Percentiles rank a stretch among this genome's conserved stretches.
Evolutionary conservation across 2,113 vertebrate species (phyloP).

Genomic region (Apeltes quadracus): DNA sequence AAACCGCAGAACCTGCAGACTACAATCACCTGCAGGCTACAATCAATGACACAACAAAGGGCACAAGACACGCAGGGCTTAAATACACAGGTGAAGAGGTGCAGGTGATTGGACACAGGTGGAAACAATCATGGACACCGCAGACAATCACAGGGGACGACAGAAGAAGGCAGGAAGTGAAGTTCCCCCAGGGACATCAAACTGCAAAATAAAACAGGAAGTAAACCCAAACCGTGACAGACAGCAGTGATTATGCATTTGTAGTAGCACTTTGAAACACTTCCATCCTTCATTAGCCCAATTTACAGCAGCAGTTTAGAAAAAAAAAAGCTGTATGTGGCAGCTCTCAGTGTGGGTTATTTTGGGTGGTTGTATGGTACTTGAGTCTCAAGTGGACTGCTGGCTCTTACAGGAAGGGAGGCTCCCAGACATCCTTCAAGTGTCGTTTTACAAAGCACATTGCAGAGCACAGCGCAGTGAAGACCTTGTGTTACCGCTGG

Average conservation of each 20-base stretch:
- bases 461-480: conserved; percentile 37
- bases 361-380: conserved; percentile 66
- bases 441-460: conserved; percentile 67
- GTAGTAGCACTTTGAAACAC: conserved; percentile 62
- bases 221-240: too few relatives aligned
- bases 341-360: conserved; percentile 54
- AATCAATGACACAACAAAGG: too few relatives aligned
- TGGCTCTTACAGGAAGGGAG: conserved; percentile 66
- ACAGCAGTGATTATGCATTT: conserved; percentile 55
- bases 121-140: too few relatives aligned
- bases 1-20: too few relatives aligned
- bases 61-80: too few relatives aligned
- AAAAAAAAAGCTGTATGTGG: conserved; percentile 17
- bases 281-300: conserved; percentile 26
- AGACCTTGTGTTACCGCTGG: conserved; percentile 24
- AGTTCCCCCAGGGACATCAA: too few relatives aligned
- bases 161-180: too few relatives aligned
- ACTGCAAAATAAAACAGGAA: too few relatives aligned
- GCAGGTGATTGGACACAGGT: too few relatives aligned
- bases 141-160: too few relatives aligned
- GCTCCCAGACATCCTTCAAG: conserved; percentile 66
- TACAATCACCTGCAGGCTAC: too few relatives aligned
- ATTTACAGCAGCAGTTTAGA: conserved; percentile 21
- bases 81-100: too few relatives aligned
- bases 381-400: conserved; percentile 71